These are phyloP conservation scores for Sycophila texana DNA, from an alignment of 2,888 invertebrate genomes.

Conservation along the genomic window DNA sequence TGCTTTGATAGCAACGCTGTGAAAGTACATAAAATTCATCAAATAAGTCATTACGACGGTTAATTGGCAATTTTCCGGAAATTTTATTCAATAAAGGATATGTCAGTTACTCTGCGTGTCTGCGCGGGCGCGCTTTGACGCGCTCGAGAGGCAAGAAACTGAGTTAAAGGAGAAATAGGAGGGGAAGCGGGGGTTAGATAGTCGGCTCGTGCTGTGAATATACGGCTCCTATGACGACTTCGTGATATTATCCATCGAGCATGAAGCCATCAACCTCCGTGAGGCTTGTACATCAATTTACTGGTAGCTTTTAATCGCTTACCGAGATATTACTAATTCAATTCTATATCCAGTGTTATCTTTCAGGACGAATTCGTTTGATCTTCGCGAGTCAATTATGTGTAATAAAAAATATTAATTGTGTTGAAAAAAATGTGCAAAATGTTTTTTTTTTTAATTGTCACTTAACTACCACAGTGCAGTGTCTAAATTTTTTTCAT, in stretches of 20 bases:
- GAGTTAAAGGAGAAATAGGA: neutral
- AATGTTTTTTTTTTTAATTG: no score
- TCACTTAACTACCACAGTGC: no score
- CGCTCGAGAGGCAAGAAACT: neutral
- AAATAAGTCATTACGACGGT: constrained; percentile 35
- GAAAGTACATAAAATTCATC: constrained; percentile 17
- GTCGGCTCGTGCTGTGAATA: neutral
- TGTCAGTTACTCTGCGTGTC: constrained; percentile 8
- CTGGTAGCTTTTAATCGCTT: constrained; percentile 49
- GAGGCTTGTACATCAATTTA: constrained; percentile 56
- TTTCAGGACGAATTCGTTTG: neutral
- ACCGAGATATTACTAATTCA: constrained; percentile 31
- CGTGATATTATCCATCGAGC: constrained; percentile 22
- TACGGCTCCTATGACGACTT: constrained; percentile 19
- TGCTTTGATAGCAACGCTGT: constrained; percentile 2
- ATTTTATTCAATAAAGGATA: constrained; percentile 35
- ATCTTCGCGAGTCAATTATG: no score
- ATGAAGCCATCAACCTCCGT: constrained; percentile 24
- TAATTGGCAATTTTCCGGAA: constrained; percentile 53
- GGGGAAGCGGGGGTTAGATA: neutral
- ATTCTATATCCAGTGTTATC: neutral
- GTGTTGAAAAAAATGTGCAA: no score
- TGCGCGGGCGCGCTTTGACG: neutral
- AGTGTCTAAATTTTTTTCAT: no score
- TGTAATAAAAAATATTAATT: no score